Evolutionary conservation across 23 tunicate species (phyloP).

Genomic region (Diplosoma virens): DNA sequence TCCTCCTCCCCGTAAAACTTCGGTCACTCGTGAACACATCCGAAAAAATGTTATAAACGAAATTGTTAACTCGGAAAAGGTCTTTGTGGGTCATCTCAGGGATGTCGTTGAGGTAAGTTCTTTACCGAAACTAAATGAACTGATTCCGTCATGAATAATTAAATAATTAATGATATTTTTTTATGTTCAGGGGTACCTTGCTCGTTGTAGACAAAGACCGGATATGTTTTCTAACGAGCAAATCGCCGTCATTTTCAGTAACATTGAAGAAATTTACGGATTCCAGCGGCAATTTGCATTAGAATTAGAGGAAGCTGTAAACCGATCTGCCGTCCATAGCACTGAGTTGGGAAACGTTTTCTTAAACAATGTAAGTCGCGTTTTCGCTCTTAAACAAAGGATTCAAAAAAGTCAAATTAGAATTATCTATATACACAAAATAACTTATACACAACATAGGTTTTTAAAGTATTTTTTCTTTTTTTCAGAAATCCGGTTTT

Average conservation of each 20-base stretch:
- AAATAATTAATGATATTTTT: conserved; percentile 10
- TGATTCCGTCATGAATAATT: too few species aligned
- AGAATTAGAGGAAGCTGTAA: conserved; percentile 48
- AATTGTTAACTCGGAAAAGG: conserved; percentile 78
- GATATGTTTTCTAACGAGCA: conserved; percentile 75
- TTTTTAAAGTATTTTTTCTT: too few species aligned
- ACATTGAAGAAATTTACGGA: conserved; percentile 71
- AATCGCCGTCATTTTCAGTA: conserved; percentile 66
- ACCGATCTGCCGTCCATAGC: conserved; percentile 14
- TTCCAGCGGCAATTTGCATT: conserved; percentile 68
- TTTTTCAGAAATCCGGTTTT: conserved; percentile 63
- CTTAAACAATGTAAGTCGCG: conserved; percentile 58
- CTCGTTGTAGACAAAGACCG: conserved; percentile 51
- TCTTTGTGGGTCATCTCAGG: conserved; percentile 71
- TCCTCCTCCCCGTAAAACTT: conserved; percentile 4
- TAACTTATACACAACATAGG: too few species aligned
- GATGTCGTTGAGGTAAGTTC: conserved; percentile 67
- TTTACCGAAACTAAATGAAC: too few species aligned
- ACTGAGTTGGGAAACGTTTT: conserved; percentile 67
- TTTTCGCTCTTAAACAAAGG: too few species aligned
- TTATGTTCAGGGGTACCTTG: conserved; percentile 70
- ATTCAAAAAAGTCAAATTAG: too few species aligned
- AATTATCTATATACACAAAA: too few species aligned
- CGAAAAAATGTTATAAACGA: conserved; percentile 79
- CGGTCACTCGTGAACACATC: conserved; percentile 36